These are phyloP conservation scores for Zeus faber DNA, from an alignment of 2,113 vertebrate genomes.

Conservation along the genomic window DNA sequence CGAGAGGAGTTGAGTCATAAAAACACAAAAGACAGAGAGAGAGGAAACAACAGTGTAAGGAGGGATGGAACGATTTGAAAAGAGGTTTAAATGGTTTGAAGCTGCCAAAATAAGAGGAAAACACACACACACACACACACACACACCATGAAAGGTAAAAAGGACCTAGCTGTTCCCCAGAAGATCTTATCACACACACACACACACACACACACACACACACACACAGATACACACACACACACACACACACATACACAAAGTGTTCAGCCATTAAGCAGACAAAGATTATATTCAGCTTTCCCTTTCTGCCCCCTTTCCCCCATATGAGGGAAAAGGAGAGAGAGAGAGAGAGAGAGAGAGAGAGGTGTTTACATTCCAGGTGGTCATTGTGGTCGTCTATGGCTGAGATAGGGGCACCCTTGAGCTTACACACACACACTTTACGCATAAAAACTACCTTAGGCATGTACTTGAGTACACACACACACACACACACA, in stretches of 20 bases:
- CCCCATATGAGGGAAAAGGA: neutral
- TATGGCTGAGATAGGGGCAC: neutral
- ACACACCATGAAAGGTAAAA: neutral
- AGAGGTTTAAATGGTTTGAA: neutral
- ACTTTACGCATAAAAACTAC: too few relatives aligned
- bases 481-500: constrained; percentile 1
- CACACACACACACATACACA: neutral
- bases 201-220: neutral
- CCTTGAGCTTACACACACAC: neutral
- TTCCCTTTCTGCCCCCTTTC: neutral
- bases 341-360: neutral
- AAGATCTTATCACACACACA: too few relatives aligned
- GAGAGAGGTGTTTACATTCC: constrained; percentile 15
- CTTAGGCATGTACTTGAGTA: neutral
- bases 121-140: neutral
- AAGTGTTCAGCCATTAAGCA: neutral
- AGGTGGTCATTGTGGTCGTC: constrained; percentile 9
- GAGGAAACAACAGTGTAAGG: too few relatives aligned
- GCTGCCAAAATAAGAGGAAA: too few relatives aligned
- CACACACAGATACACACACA: neutral
- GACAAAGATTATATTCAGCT: neutral
- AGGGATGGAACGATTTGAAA: neutral
- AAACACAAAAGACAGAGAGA: too few relatives aligned
- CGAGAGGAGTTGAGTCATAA: too few relatives aligned
- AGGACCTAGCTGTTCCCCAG: too few relatives aligned